Evolutionary conservation across 2,888 invertebrate genomes (phyloP), one percentile per base, ranked within the genome.

Genomic region (Erebia epiphron): DNA sequence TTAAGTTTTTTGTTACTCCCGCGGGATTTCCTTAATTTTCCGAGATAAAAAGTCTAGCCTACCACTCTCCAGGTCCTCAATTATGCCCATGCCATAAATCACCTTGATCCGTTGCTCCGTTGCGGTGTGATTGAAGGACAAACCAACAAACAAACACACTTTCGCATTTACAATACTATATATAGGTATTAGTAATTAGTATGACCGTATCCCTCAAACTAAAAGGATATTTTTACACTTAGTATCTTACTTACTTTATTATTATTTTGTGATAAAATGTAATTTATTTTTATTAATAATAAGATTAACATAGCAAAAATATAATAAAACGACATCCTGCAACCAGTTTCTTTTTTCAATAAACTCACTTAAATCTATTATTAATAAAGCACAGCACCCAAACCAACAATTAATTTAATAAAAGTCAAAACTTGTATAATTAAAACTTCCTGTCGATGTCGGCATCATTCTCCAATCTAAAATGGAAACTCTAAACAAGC

Each of bases 351-450:
- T 11, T 13, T 57, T 11, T 13, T 11, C 16, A 26, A 13, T 58
- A 8, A 58, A 35, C n/a, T 11, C 13, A 21, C 0, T 8, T 1
- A 35, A 41, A 35, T n/a, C 35, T 8, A 13, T 16, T 58, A 8
- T 26, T 9, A 41, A 58, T 41, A 35, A 58, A 35, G 35, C 10
- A 41, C 58, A 14, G 41, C 57, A 35, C 62, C 21, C 46, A 5
- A 61, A 61, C 11, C n/a, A 61, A 26, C 18, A 43, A 62, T 35
- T 46, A 49, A 46, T 46, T 14, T 49, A 41, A 35, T n/a, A 21
- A 49, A 63, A 41, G 16, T 56, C 35, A 65, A 54, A 52, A 65
- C 54, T 65, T 65, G 65, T 65, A 56, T 56, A 41, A 65, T 41
- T 65, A 54, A 54, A 65, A 54, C 54, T 65, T 65, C 54, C 43